phyloP scores from a whole-genome alignment of 2,888 invertebrate genomes.

The Aricia artaxerxes region DNA sequence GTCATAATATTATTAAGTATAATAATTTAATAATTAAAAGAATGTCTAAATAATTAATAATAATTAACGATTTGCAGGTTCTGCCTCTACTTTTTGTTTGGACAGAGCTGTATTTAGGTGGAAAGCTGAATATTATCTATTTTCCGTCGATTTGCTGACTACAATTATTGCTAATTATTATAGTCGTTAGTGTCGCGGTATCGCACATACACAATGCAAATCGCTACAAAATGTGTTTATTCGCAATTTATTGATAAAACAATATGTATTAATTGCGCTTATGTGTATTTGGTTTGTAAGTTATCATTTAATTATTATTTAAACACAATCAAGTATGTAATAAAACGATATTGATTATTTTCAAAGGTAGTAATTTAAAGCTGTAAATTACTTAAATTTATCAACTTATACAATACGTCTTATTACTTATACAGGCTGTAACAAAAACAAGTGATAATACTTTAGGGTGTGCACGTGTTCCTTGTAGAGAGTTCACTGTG shows the following conservation, averaged over 20 bases:
- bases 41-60: too few relatives aligned
- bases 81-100: too few relatives aligned
- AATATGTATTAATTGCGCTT: not conserved
- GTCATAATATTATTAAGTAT: too few relatives aligned
- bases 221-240: not conserved
- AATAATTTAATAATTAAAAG: too few relatives aligned
- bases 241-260: not conserved
- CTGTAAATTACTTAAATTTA: not conserved
- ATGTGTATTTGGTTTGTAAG: not conserved
- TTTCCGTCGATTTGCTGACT: not conserved
- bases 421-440: not conserved
- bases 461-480: too few relatives aligned
- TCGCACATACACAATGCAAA: not conserved
- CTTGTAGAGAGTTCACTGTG: too few relatives aligned
- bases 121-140: not conserved
- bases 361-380: not conserved
- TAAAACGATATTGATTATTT: too few relatives aligned
- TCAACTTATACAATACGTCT: not conserved
- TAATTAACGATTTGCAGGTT: too few relatives aligned
- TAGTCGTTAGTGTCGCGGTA: not conserved
- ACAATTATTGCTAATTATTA: slow-evolving; percentile 3
- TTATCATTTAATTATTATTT: not conserved
- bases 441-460: too few relatives aligned
- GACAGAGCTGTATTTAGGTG: not conserved
- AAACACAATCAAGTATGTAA: not conserved